phyloP scores from a whole-genome alignment of 2,113 vertebrate species.

The Microcebus murinus region DNA sequence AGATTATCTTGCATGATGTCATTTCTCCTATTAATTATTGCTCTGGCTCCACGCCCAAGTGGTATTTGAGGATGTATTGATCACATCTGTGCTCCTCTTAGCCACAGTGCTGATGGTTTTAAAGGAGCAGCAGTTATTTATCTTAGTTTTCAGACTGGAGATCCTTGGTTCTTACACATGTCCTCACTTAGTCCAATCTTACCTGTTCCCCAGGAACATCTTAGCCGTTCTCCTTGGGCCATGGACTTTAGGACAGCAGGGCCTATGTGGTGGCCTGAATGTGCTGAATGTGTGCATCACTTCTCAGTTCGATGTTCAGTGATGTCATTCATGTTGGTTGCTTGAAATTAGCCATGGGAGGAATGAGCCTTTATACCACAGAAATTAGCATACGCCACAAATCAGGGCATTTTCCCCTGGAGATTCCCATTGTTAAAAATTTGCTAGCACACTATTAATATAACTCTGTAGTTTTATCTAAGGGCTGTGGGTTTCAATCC shows the following conservation, averaged over 20 bases:
- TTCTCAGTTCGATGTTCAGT: background rate
- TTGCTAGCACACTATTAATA: background rate
- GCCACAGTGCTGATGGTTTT: background rate
- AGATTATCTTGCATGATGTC: background rate
- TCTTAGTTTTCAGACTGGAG: background rate
- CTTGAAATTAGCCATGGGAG: background rate
- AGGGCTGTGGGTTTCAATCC: background rate
- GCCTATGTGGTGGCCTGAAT: rapidly evolving
- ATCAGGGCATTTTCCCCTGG: background rate
- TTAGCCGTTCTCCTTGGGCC: no score
- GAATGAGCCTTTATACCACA: background rate
- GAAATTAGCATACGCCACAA: background rate
- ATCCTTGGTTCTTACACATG: background rate
- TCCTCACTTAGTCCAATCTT: no score
- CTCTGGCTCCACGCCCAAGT: background rate
- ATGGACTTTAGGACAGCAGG: background rate
- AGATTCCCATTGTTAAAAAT: background rate
- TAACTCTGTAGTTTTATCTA: background rate
- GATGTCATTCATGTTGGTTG: background rate
- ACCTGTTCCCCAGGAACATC: background rate
- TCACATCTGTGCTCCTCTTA: background rate
- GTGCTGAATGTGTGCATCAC: no score
- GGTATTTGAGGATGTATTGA: background rate
- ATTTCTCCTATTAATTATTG: no score
- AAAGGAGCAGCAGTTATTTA: background rate